Percentiles rank a stretch among this genome's conserved stretches.
These are phyloP conservation scores for Oryzias curvinotus DNA, from an alignment of 2,113 vertebrate species.

Conservation along the genomic window DNA sequence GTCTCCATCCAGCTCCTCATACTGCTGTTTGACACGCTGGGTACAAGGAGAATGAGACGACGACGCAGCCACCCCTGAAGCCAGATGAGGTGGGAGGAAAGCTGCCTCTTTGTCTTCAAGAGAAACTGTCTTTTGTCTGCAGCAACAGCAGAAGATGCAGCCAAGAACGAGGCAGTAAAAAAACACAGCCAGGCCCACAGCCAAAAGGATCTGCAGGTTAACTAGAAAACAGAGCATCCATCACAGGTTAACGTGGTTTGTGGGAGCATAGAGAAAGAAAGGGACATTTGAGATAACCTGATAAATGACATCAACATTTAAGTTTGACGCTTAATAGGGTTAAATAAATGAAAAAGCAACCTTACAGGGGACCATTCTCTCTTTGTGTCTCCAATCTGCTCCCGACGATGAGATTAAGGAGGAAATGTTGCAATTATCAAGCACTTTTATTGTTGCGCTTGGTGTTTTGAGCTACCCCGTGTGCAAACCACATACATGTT, in stretches of 20 bases:
- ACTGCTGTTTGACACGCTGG: constrained; percentile 71
- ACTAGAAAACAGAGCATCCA: constrained; percentile 54
- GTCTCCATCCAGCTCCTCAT: constrained; percentile 70
- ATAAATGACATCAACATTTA: background rate
- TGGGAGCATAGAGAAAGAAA: background rate
- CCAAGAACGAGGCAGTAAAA: constrained; percentile 80
- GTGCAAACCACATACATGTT: background rate
- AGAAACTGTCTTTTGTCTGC: constrained; percentile 44
- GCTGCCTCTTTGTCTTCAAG: constrained; percentile 58
- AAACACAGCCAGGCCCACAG: constrained; percentile 74
- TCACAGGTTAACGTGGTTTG: background rate
- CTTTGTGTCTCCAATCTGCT: constrained; percentile 35
- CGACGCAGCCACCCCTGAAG: constrained; percentile 49
- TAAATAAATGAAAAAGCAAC: constrained; percentile 20
- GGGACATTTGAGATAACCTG: background rate
- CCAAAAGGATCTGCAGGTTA: constrained; percentile 76
- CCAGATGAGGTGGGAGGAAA: constrained; percentile 31
- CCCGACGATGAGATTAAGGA: constrained; percentile 61
- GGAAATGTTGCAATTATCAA: constrained; percentile 60
- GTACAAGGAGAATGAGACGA: constrained; percentile 56
- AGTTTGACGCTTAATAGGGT: background rate
- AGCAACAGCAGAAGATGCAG: constrained; percentile 77
- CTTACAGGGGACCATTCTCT: constrained; percentile 30
- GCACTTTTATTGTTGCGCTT: constrained; percentile 35
- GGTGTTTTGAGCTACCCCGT: constrained; percentile 26